phyloP scores from a whole-genome alignment of 2,888 invertebrate species.

The Punctoribates punctum region DNA sequence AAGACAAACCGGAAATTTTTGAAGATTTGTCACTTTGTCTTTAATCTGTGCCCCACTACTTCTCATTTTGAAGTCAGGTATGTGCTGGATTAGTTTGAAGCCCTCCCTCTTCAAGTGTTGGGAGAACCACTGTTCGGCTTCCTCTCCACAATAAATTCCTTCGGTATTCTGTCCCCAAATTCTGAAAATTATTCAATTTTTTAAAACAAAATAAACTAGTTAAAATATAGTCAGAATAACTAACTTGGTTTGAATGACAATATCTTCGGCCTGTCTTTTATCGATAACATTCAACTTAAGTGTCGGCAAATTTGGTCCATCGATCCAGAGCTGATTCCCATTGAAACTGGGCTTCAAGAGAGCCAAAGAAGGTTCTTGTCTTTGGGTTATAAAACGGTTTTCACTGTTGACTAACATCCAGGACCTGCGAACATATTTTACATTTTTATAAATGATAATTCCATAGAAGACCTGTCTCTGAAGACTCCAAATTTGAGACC shows the following conservation, averaged over 20 bases:
- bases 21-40: not conserved
- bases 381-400: constrained; percentile 37
- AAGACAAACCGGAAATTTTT: not conserved
- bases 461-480: constrained; percentile 35
- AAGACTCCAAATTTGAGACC: constrained; percentile 31
- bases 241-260: constrained; percentile 10
- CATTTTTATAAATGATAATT: not conserved
- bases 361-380: constrained; percentile 22
- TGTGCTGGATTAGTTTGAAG: constrained; percentile 17
- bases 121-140: constrained; percentile 21
- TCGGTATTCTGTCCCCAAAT: constrained; percentile 36
- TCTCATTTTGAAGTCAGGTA: not conserved
- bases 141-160: constrained; percentile 24
- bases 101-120: not conserved
- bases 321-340: constrained; percentile 34
- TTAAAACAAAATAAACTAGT: not conserved
- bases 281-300: constrained; percentile 21
- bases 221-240: not conserved
- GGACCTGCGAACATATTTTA: not conserved
- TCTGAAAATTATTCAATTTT: not conserved
- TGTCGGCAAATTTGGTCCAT: constrained; percentile 23
- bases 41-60: not conserved
- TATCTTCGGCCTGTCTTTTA: not conserved
- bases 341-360: constrained; percentile 20
- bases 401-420: constrained; percentile 32